Evolutionary conservation across 1,140 invertebrate genomes (phyloP).

Genomic region (Trichoplusia ni): DNA sequence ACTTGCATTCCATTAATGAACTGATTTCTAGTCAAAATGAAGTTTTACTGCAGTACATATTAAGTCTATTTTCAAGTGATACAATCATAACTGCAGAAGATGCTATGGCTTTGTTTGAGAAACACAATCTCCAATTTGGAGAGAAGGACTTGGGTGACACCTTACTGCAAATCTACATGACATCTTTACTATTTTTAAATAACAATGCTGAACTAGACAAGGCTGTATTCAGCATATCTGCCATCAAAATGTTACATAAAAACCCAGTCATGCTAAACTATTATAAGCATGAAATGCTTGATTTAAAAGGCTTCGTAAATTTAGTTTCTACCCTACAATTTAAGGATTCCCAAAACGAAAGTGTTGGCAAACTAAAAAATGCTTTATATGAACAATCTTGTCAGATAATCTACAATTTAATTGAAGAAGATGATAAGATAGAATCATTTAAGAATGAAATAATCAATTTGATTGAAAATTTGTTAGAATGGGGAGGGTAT

Average conservation of each 20-base stretch:
- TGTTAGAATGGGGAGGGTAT: conserved; percentile 64
- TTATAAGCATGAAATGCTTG: conserved; percentile 36
- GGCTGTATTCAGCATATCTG: conserved; percentile 43
- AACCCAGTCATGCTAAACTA: conserved; percentile 25
- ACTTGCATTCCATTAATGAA: conserved; percentile 29
- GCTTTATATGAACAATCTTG: conserved; percentile 62
- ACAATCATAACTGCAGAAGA: conserved; percentile 37
- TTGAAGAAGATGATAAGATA: neutral
- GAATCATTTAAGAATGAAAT: conserved; percentile 34
- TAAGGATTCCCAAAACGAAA: conserved; percentile 37
- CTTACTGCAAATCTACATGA: conserved; percentile 41
- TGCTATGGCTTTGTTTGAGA: conserved; percentile 34
- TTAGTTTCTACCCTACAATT: conserved; percentile 24
- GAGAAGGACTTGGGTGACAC: conserved; percentile 27
- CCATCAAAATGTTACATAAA: conserved; percentile 43
- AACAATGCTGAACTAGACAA: conserved; percentile 44
- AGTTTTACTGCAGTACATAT: conserved; percentile 44
- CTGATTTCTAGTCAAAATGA: conserved; percentile 38
- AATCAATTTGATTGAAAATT: conserved; percentile 49
- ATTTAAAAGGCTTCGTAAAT: conserved; percentile 31
- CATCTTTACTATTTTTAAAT: conserved; percentile 37
- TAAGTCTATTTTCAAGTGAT: conserved; percentile 42
- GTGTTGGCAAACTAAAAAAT: conserved; percentile 60
- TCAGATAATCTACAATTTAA: conserved; percentile 40
- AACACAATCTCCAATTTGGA: conserved; percentile 1